These are phyloP conservation scores for Irena cyanogastra DNA, from an alignment of 2,113 vertebrate genomes.

Conservation along the genomic window DNA sequence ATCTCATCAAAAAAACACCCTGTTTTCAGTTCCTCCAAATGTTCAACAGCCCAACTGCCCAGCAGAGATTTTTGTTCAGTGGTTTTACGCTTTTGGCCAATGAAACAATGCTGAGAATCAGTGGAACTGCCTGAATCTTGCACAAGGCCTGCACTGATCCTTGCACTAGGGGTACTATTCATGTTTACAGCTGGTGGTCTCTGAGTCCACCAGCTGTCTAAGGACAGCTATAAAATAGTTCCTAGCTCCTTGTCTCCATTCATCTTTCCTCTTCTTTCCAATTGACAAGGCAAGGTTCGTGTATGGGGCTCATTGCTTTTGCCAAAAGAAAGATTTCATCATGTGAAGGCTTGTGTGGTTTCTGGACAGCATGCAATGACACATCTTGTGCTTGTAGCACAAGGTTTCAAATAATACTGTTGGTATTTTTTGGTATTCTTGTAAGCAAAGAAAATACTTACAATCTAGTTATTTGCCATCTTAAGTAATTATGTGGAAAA, in stretches of 20 bases:
- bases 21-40: neutral
- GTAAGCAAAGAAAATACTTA: neutral
- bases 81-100: fast-evolving
- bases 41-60: neutral
- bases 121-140: neutral
- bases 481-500: neutral
- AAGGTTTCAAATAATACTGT: neutral
- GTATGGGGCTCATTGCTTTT: neutral
- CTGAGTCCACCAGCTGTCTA: neutral
- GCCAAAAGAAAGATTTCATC: neutral
- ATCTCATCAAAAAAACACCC: neutral
- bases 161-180: neutral
- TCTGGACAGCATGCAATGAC: neutral
- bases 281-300: neutral
- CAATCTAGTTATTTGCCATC: neutral
- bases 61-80: neutral
- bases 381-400: neutral
- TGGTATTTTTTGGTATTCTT: neutral
- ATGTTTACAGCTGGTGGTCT: neutral
- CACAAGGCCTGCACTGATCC: neutral
- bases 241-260: neutral
- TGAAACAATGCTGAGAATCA: neutral
- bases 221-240: neutral
- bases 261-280: neutral
- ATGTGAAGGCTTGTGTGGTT: neutral